These are phyloP conservation scores for Caradrina kadenii DNA, from an alignment of 2,888 invertebrate genomes.

Conservation along the genomic window DNA sequence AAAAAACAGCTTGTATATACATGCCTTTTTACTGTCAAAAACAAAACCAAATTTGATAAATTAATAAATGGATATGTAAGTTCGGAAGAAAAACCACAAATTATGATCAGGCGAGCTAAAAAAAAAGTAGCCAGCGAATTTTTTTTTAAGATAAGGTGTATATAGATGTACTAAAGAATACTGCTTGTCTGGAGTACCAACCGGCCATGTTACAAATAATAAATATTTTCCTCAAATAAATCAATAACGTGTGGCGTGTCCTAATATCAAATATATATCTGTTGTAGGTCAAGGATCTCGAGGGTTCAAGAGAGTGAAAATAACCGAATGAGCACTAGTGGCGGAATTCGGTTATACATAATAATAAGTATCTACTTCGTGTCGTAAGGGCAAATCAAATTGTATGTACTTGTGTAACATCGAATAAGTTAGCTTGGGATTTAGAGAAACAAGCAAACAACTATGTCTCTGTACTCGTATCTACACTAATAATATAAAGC, in stretches of 20 bases:
- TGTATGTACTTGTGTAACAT: conserved; percentile 22
- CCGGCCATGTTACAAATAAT: conserved; percentile 32
- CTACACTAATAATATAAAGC: too few species aligned
- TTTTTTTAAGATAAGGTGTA: not conserved
- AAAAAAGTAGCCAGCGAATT: too few species aligned
- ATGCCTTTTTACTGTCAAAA: too few species aligned
- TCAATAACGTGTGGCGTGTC: conserved; percentile 58
- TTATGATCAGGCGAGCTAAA: too few species aligned
- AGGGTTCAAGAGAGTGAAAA: conserved; percentile 58
- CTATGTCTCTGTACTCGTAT: not conserved
- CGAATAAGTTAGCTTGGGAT: conserved; percentile 5
- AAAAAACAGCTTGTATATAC: too few species aligned
- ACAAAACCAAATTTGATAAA: too few species aligned
- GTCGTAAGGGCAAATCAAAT: conserved; percentile 40
- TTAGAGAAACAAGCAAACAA: not conserved
- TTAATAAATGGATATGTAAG: too few species aligned
- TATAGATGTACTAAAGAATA: not conserved
- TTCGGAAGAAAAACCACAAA: too few species aligned
- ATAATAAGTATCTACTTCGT: conserved; percentile 11
- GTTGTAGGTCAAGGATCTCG: conserved; percentile 63
- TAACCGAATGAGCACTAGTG: conserved; percentile 53
- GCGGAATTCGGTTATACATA: conserved; percentile 39
- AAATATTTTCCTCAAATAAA: conserved; percentile 53
- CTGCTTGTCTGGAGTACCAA: not conserved
- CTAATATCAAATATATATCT: conserved; percentile 59